These are phyloP conservation scores for Azorinus chamasolen DNA, from an alignment of 2,888 invertebrate genomes.

Conservation along the genomic window DNA sequence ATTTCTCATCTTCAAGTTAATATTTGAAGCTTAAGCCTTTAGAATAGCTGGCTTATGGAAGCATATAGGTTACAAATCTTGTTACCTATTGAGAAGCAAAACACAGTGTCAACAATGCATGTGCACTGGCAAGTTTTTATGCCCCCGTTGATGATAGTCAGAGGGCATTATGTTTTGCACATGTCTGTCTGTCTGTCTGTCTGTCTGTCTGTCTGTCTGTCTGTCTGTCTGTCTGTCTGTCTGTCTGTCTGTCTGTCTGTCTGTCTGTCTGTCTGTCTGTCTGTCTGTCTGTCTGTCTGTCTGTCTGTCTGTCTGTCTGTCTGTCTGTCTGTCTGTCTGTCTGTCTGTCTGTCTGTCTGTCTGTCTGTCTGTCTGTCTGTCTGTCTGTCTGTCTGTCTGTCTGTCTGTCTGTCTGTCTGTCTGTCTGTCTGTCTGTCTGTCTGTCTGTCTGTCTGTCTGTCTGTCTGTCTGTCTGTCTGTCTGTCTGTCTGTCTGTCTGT, in stretches of 20 bases:
- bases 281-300: slow-evolving; percentile 12
- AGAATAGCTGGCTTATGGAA: too few species aligned
- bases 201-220: slow-evolving; percentile 9
- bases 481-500: too few species aligned
- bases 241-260: slow-evolving; percentile 9
- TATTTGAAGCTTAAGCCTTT: too few species aligned
- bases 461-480: too few species aligned
- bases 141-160: too few species aligned
- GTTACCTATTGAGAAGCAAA: too few species aligned
- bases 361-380: slow-evolving; percentile 9
- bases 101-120: too few species aligned
- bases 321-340: slow-evolving; percentile 9
- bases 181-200: slow-evolving; percentile 9
- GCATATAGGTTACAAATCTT: too few species aligned
- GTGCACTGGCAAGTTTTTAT: too few species aligned
- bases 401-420: neutral
- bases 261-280: slow-evolving; percentile 8
- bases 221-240: slow-evolving; percentile 9
- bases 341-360: slow-evolving; percentile 7
- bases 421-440: neutral
- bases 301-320: slow-evolving; percentile 14
- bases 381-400: slow-evolving; percentile 9
- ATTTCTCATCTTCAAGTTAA: too few species aligned
- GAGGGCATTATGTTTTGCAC: too few species aligned
- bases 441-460: neutral